Percentiles rank a stretch among this genome's conserved stretches.
Conservation (phyloP, 2,888 invertebrate genomes). For the Lasioglossum vierecki region DNA sequence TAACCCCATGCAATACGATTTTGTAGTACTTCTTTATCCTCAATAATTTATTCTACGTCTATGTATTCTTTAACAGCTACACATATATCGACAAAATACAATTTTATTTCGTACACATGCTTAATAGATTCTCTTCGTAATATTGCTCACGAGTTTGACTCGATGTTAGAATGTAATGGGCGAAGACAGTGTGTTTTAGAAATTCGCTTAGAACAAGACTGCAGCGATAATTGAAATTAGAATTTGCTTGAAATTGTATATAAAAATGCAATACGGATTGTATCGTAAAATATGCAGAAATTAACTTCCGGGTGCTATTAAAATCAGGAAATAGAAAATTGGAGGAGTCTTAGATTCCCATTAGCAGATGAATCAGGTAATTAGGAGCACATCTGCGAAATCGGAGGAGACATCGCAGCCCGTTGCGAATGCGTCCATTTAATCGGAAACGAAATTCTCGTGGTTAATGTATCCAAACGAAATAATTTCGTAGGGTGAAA, state of each 20-base stretch:
- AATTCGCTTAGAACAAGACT: too few species aligned
- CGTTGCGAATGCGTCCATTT: not conserved
- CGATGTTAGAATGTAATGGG: not conserved
- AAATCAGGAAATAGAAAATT: not conserved
- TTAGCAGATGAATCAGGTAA: not conserved
- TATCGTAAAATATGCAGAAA: not conserved
- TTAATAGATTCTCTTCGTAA: too few species aligned
- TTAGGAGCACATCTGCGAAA: not conserved
- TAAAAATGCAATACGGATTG: not conserved
- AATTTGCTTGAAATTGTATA: not conserved
- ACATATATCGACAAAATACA: not conserved
- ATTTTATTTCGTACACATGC: too few species aligned
- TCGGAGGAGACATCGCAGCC: not conserved
- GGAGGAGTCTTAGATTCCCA: not conserved
- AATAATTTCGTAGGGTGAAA: constrained; percentile 25
- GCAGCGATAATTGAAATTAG: not conserved
- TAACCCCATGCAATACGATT: too few species aligned
- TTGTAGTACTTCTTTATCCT: not conserved
- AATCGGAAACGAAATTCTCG: constrained; percentile 17
- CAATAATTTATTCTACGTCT: not conserved
- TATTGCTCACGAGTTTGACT: too few species aligned
- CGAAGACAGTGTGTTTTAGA: not conserved
- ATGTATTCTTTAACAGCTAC: too few species aligned
- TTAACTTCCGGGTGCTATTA: too few species aligned
- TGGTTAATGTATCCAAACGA: constrained; percentile 23